Evolutionary conservation across 2,888 invertebrate species (phyloP).

Genomic region (Melipona beecheii): DNA sequence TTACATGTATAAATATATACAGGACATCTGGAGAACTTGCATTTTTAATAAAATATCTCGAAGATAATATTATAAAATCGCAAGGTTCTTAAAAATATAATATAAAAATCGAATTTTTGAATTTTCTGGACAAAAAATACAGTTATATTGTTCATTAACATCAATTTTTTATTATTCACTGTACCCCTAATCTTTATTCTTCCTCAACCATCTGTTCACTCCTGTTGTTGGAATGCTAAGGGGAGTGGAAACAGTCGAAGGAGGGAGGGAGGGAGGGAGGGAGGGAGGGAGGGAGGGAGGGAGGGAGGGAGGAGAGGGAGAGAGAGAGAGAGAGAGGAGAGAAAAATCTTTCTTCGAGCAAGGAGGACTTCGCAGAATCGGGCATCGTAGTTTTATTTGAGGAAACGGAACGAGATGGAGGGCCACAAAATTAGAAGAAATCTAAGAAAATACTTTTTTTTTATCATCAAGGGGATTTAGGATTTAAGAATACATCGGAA

Average conservation of each 20-base stretch:
- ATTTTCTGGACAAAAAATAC: neutral
- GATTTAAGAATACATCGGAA: neutral
- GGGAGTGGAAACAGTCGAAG: conserved; percentile 42
- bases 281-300: neutral
- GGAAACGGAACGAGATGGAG: conserved; percentile 56
- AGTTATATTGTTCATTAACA: neutral
- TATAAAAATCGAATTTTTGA: neutral
- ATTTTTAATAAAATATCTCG: neutral
- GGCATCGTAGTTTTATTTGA: conserved; percentile 55
- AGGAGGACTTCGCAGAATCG: conserved; percentile 58
- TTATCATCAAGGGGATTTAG: neutral
- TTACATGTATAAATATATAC: too few relatives aligned
- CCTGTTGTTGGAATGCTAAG: conserved; percentile 54
- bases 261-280: neutral
- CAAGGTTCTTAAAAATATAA: neutral
- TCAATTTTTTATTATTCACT: conserved; percentile 25
- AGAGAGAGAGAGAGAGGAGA: conserved; percentile 18
- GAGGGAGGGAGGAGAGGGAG: neutral
- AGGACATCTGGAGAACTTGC: neutral
- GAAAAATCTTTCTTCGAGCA: conserved; percentile 53
- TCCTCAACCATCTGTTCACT: conserved; percentile 53
- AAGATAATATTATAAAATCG: neutral
- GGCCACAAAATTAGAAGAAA: conserved; percentile 52
- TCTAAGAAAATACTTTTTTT: conserved; percentile 23
- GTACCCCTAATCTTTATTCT: conserved; percentile 47